Conservation (phyloP, 2,113 vertebrate species). For the Rhynchomys soricoides region DNA sequence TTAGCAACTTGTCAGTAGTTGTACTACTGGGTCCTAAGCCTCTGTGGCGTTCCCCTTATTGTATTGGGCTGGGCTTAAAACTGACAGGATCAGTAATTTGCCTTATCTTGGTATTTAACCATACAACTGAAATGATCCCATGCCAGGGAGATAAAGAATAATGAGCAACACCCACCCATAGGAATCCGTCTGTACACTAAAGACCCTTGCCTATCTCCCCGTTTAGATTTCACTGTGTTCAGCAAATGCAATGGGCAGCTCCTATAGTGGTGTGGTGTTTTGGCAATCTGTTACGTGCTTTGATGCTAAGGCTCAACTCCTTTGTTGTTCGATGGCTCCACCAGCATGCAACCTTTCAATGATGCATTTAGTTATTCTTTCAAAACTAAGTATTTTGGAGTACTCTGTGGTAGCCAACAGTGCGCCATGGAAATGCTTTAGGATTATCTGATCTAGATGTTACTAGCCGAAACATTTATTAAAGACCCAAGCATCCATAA, state of each 20-base stretch:
- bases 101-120: neutral
- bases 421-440: neutral
- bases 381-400: slow-evolving; percentile 9
- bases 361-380: neutral
- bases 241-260: neutral
- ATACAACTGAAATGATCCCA: neutral
- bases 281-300: neutral
- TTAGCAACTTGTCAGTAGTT: neutral
- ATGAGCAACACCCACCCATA: neutral
- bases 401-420: neutral
- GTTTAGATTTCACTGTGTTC: neutral
- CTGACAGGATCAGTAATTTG: neutral
- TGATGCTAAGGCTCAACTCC: neutral
- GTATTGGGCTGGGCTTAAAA: neutral
- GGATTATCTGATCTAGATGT: neutral
- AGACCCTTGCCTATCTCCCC: neutral
- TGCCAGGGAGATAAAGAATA: neutral
- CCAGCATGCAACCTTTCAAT: neutral
- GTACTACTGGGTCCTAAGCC: neutral
- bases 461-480: neutral
- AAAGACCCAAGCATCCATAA: neutral
- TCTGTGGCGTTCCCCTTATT: neutral
- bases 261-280: neutral
- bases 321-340: neutral
- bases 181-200: neutral